Base-by-base conservation (phyloP, 1,140 invertebrate species). In the Lutraria rhynchaena region DNA sequence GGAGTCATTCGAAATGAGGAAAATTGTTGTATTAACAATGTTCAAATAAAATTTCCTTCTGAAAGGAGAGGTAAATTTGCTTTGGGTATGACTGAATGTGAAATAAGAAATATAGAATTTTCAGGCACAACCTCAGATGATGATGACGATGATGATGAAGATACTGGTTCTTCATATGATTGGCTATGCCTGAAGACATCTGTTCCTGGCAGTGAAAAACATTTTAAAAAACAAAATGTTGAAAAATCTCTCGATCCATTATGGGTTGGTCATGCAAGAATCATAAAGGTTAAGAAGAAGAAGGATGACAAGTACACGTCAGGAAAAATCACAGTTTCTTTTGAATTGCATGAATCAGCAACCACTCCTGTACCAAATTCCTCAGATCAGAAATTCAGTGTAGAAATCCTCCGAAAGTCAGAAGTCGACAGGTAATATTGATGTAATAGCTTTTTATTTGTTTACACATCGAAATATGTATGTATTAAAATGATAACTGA, bases 371-470 rank as follows among this genome's bases (percentile, higher is more conserved):
- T n/a, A 27, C 15, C 44, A 49, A 22, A 27, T 27, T 33, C 76
- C 3, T 13, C 49, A 70, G 46, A 69, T 29, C 37, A 61, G 15
- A 61, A 17, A 15, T 77, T 51, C 41, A 63, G 57, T 3, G 29
- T 82, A 27, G 83, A 84, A 37, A 49, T 84, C 1, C 37, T 84
- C 24, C 53, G 60, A 37, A 84, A 84, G 41, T 73, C 83, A 22
- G 78, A 82, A 27, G 77, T 84, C 11, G 78, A 82, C 58, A 84
- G 83, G 83, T 84, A 33, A 69, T 24, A 24, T 69, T 9, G 11
- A 24, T 24, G 13, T 31, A 69, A 24, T 11, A 11, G 46, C 19
- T 35, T 69, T 15, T 19, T 9, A 1, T 31, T 11, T 4, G 24
- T 4, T 24, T 24, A 69, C 19, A 1, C 15, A 46, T 29, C 17